phyloP scores from a whole-genome alignment of 1,140 invertebrate genomes.

The Drosophila pruinosa region DNA sequence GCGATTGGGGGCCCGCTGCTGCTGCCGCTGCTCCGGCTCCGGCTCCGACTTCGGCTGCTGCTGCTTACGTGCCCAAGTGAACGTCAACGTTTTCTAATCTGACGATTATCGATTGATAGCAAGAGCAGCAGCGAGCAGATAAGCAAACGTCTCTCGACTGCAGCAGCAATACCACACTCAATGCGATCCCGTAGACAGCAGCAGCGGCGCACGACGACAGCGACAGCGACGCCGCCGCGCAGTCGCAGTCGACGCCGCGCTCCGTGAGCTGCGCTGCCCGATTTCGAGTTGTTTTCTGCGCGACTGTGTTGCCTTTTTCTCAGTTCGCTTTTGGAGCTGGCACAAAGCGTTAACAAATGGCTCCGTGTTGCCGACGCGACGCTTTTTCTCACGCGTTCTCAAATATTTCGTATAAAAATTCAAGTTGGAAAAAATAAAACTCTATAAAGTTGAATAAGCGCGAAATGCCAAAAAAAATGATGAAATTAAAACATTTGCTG shows the following conservation, averaged over 20 bases:
- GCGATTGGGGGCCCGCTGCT: constrained; percentile 10
- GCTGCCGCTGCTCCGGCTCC: neutral
- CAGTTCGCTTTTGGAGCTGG: constrained; percentile 69
- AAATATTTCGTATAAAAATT: constrained; percentile 36
- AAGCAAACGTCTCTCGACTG: constrained; percentile 23
- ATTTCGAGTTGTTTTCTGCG: constrained; percentile 68
- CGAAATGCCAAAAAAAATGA: neutral
- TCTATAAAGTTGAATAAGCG: constrained; percentile 4
- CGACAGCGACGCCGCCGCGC: constrained; percentile 48
- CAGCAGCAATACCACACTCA: constrained; percentile 28
- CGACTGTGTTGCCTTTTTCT: constrained; percentile 63
- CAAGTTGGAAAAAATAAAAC: constrained; percentile 2
- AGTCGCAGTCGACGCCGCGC: constrained; percentile 38
- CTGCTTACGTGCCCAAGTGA: constrained; percentile 76
- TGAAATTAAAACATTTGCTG: constrained; percentile 12
- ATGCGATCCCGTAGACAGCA: too few species aligned
- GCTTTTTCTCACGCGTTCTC: constrained; percentile 31
- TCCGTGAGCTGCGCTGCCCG: constrained; percentile 15
- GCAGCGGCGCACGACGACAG: constrained; percentile 24
- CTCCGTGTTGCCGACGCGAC: constrained; percentile 44
- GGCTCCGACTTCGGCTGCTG: constrained; percentile 16
- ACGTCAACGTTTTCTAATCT: constrained; percentile 77
- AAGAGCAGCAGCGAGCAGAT: constrained; percentile 39
- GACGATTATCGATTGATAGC: constrained; percentile 74
- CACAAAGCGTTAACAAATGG: constrained; percentile 36